Evolutionary conservation across 2,113 vertebrate genomes (phyloP), one percentile per base, ranked within the genome.

Genomic region (Panthera uncia): DNA sequence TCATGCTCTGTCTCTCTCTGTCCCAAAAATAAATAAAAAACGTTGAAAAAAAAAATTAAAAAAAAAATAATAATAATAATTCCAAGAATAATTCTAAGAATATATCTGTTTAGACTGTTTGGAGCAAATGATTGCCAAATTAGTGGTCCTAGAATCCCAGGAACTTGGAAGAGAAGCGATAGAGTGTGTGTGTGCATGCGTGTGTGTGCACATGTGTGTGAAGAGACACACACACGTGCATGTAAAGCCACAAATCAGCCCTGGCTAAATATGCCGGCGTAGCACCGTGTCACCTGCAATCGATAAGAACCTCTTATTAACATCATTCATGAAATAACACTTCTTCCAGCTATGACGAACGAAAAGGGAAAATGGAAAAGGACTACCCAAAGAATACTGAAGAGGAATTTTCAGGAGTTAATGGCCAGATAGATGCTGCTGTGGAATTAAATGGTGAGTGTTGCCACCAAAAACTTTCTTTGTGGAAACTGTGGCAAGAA

Each of bases 321-420:
- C 29, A n/a, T 84, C 83, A 69, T 63, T 97, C 87, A 36, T 63
- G 5, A 97, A 91, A 96, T 94, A 68, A 97, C 86, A 91, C 61
- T 94, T 95, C 91, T 94, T 97, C 45, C 19, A 98, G 92, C 76
- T 98, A 89, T 33, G 76, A 98, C 97, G 97, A 97, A 68, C 68
- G 91, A 15, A 98, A 97, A 97, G 97, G 69, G 73, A 98, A 91
- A 78, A 98, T 97, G 97, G 95, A 98, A 29, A 98, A 98, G 50
- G 96, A 97, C 38, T 95, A 98, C 66, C 96, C 96, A 86, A 98
- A 98, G 74, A 93, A 9, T 25, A 98, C 92, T 36, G 83, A 89
- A 95, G 95, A 99, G 71, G 97, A 98, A 55, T 98, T 98, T 74
- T 96, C 98, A 50, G 97, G 97, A 97, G 97, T 98, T 36, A 95